phyloP scores from a whole-genome alignment of 2,113 vertebrate species.

The Prolemur simus region DNA sequence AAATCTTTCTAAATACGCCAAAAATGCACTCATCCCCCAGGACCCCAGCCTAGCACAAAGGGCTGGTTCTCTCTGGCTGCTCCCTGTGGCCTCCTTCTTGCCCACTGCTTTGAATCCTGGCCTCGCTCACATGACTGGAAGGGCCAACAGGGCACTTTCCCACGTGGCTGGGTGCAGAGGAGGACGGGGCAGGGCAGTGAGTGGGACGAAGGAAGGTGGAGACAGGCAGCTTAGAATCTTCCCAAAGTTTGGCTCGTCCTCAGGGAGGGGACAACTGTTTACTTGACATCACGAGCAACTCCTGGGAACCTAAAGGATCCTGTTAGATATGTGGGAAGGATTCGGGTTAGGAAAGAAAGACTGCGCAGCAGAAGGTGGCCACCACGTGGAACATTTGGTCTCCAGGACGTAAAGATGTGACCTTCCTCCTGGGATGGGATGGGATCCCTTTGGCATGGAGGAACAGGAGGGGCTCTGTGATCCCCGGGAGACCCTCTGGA shows the following conservation, averaged over 20 bases:
- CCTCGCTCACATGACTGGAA: constrained; percentile 63
- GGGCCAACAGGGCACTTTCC: constrained; percentile 56
- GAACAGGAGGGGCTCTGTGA: not conserved
- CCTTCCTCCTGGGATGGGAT: not conserved
- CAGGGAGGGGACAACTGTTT: not conserved
- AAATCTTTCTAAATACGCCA: constrained; percentile 77
- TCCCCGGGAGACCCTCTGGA: not conserved
- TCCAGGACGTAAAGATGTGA: not conserved
- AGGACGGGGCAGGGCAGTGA: not conserved
- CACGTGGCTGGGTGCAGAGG: not conserved
- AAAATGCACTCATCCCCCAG: constrained; percentile 57
- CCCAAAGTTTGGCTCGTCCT: not conserved
- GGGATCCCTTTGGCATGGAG: not conserved
- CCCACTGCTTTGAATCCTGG: constrained; percentile 63
- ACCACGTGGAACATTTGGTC: not conserved
- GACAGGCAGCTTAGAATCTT: not conserved
- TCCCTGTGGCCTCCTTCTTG: constrained; percentile 42
- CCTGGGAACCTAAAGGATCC: not conserved
- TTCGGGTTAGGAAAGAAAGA: not conserved
- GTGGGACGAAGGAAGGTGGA: not conserved
- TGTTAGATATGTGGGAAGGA: not conserved
- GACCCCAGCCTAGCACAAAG: constrained; percentile 72
- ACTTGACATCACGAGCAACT: not conserved
- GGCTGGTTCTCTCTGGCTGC: constrained; percentile 67
- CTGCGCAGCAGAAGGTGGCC: not conserved